Conservation (phyloP, 2,888 invertebrate genomes). For the Brachyopa scutellaris region DNA sequence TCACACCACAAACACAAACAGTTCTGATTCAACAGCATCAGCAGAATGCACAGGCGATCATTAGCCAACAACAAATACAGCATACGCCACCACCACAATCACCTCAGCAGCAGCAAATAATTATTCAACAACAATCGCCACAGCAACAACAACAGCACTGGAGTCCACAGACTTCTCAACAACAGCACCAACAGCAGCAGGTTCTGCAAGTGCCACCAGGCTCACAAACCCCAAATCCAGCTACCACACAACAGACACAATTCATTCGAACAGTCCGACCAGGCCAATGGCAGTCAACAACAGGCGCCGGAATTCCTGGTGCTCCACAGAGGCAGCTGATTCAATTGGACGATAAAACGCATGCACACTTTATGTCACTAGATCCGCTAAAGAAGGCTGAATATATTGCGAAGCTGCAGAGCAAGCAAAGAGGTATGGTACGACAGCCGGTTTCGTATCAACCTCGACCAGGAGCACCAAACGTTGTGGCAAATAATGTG, state of each 20-base stretch:
- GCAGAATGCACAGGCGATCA: constrained; percentile 68
- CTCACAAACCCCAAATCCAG: constrained; percentile 75
- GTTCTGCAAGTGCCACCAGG: constrained; percentile 81
- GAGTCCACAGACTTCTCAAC: constrained; percentile 81
- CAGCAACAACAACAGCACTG: constrained; percentile 80
- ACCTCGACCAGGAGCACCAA: constrained; percentile 79
- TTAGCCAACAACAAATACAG: constrained; percentile 76
- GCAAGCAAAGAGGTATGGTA: constrained; percentile 84
- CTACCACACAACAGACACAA: constrained; percentile 77
- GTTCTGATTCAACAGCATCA: constrained; percentile 80
- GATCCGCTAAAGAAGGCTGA: constrained; percentile 90
- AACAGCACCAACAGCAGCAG: constrained; percentile 84
- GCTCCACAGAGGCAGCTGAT: constrained; percentile 86
- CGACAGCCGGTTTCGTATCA: constrained; percentile 83
- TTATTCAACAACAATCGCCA: constrained; percentile 83
- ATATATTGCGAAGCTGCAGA: constrained; percentile 90
- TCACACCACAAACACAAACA: constrained; percentile 80
- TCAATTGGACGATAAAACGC: constrained; percentile 91
- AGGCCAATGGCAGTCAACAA: constrained; percentile 75
- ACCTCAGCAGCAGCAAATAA: constrained; percentile 83
- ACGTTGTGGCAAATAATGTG: constrained; percentile 83
- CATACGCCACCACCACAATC: constrained; percentile 78
- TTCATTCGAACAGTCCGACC: constrained; percentile 75
- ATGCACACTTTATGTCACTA: constrained; percentile 91
- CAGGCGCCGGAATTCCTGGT: constrained; percentile 66